These are phyloP conservation scores for Sinopyrophorus schimmeli DNA, from an alignment of 2,888 invertebrate species.

Conservation along the genomic window DNA sequence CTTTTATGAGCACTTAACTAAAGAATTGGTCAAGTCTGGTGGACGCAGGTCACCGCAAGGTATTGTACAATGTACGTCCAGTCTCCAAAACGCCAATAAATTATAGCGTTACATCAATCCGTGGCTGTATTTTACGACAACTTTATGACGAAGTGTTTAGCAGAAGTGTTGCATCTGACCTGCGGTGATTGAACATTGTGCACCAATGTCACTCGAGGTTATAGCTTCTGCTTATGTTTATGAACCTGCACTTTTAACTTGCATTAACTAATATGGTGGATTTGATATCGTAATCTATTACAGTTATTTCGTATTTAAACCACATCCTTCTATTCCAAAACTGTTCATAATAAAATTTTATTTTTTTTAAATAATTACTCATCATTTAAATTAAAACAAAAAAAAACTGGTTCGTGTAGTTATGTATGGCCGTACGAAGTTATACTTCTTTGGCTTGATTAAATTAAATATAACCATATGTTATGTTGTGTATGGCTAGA, in stretches of 20 bases:
- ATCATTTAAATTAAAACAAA: too few relatives aligned
- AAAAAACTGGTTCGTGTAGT: too few relatives aligned
- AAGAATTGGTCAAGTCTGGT: conserved; percentile 33
- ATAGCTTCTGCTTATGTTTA: conserved; percentile 42
- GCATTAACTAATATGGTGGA: too few relatives aligned
- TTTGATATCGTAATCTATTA: too few relatives aligned
- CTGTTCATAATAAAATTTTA: too few relatives aligned
- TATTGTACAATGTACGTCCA: conserved; percentile 37
- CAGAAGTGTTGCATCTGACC: conserved; percentile 41
- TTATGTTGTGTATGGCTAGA: too few relatives aligned
- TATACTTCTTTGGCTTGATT: too few relatives aligned
- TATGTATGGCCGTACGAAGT: too few relatives aligned
- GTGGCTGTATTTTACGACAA: conserved; percentile 44
- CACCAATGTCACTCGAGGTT: conserved; percentile 42
- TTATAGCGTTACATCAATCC: conserved; percentile 45
- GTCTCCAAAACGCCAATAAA: conserved; percentile 41
- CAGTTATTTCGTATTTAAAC: too few relatives aligned
- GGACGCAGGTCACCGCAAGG: conserved; percentile 28
- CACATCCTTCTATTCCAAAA: too few relatives aligned
- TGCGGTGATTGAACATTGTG: conserved; percentile 41
- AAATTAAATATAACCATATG: too few relatives aligned
- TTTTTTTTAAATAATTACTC: too few relatives aligned
- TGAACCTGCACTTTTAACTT: conserved; percentile 37
- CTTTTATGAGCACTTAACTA: conserved; percentile 37
- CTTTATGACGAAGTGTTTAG: conserved; percentile 43